Evolutionary conservation across 1,140 invertebrate genomes (phyloP).

Genomic region (Adoxophyes honmai): DNA sequence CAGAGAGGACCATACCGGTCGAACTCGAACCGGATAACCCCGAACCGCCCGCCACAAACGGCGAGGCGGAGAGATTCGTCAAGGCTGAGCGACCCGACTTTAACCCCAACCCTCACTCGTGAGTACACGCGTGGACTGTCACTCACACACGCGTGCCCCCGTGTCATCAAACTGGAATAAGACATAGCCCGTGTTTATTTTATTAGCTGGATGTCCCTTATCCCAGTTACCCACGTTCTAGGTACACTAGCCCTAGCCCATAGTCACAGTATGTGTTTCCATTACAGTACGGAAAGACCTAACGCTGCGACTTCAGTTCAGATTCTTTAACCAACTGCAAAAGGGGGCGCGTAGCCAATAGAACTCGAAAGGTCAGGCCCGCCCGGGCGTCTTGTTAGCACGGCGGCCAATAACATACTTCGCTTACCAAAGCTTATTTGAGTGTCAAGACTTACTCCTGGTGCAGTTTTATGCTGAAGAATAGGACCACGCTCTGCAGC

Average conservation of each 20-base stretch:
- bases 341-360: slow-evolving; percentile 91
- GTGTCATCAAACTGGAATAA: background rate
- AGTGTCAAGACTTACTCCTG: slow-evolving; percentile 45
- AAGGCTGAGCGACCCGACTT: slow-evolving; percentile 53
- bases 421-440: slow-evolving; percentile 68
- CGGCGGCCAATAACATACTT: slow-evolving; percentile 68
- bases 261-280: slow-evolving; percentile 68
- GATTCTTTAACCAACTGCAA: slow-evolving; percentile 94
- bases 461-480: slow-evolving; percentile 49
- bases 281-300: slow-evolving; percentile 94
- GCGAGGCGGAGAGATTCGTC: slow-evolving; percentile 42
- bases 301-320: slow-evolving; percentile 93
- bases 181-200: no score
- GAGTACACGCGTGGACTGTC: slow-evolving; percentile 53
- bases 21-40: slow-evolving; percentile 5
- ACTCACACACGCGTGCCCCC: slow-evolving; percentile 49
- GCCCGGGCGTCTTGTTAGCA: slow-evolving; percentile 81
- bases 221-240: slow-evolving; percentile 20
- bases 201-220: background rate
- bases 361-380: slow-evolving; percentile 85
- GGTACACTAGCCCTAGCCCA: slow-evolving; percentile 4
- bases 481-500: no score
- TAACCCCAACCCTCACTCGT: slow-evolving; percentile 72
- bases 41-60: slow-evolving; percentile 15
- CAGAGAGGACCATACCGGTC: slow-evolving; percentile 18